phyloP scores from a whole-genome alignment of 2,888 invertebrate species.

The Opisthograptis luteolata region DNA sequence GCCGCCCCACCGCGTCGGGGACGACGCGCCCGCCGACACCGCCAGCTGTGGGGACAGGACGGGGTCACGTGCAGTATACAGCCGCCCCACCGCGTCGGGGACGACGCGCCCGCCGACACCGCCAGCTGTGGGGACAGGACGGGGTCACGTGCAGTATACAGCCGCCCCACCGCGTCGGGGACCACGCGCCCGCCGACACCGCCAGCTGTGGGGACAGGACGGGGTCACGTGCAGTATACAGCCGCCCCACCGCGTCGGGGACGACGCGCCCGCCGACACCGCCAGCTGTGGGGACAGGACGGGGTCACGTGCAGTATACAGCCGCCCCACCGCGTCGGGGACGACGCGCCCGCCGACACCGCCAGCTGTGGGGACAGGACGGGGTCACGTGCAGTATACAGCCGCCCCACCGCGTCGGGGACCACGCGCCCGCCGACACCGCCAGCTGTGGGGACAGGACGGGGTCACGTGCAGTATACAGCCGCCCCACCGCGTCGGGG shows the following conservation, averaged over 20 bases:
- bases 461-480: too few relatives aligned
- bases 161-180: slow-evolving; percentile 69
- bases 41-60: slow-evolving; percentile 51
- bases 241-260: slow-evolving; percentile 69
- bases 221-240: too few relatives aligned
- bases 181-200: slow-evolving; percentile 50
- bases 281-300: slow-evolving; percentile 51
- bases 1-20: slow-evolving; percentile 69
- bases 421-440: slow-evolving; percentile 50
- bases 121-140: slow-evolving; percentile 51
- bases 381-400: too few relatives aligned
- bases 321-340: slow-evolving; percentile 69
- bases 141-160: too few relatives aligned
- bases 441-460: slow-evolving; percentile 51
- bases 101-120: slow-evolving; percentile 50
- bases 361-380: slow-evolving; percentile 51
- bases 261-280: slow-evolving; percentile 50
- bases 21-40: slow-evolving; percentile 50
- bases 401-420: slow-evolving; percentile 69
- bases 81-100: slow-evolving; percentile 69
- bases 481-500: slow-evolving; percentile 69
- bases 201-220: slow-evolving; percentile 51
- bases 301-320: too few relatives aligned
- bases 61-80: too few relatives aligned
- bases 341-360: slow-evolving; percentile 50